Evolutionary conservation across 2,888 invertebrate genomes (phyloP), one percentile per base, ranked within the genome.

Genomic region (Prionchulus punctatus): DNA sequence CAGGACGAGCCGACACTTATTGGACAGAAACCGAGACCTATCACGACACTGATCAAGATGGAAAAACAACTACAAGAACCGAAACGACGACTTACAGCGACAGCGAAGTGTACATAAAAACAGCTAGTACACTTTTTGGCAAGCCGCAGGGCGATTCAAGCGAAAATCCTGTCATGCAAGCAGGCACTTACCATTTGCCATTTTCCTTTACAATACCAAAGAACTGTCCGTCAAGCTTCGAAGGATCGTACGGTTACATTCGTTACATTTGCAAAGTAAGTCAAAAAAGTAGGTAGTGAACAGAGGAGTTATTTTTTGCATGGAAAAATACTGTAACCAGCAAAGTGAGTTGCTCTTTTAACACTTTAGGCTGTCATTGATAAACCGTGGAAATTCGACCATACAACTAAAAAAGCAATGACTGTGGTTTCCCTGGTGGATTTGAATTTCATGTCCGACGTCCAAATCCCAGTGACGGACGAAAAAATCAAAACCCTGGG

Each of bases 321-420:
- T n/a, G n/a, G n/a, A n/a, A n/a, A n/a, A n/a, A n/a, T n/a, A n/a
- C n/a, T n/a, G n/a, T n/a, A n/a, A n/a, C n/a, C n/a, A n/a, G n/a
- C n/a, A n/a, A n/a, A n/a, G n/a, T n/a, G n/a, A n/a, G n/a, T n/a
- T n/a, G n/a, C n/a, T n/a, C n/a, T n/a, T n/a, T n/a, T n/a, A n/a
- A n/a, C n/a, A n/a, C n/a, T n/a, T 23, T 23, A 45, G 45, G 45
- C 45, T n/a, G 23, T 30, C 50, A 50, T 50, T 27, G 50, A 50
- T 30, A 23, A 28, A 7, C 50, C 50, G 23, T 50, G 50, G 50
- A 4, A 30, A 12, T 50, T 50, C 21, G 50, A 50, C 21, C 4
- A 27, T 21, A 50, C 7, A 30, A 7, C 12, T 28, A 50, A 50
- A 50, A 28, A 7, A 3, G 12, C 21, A 4, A 12, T 50, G 7